Base-by-base conservation (phyloP, 2,113 vertebrate species). In the Gopherus flavomarginatus region DNA sequence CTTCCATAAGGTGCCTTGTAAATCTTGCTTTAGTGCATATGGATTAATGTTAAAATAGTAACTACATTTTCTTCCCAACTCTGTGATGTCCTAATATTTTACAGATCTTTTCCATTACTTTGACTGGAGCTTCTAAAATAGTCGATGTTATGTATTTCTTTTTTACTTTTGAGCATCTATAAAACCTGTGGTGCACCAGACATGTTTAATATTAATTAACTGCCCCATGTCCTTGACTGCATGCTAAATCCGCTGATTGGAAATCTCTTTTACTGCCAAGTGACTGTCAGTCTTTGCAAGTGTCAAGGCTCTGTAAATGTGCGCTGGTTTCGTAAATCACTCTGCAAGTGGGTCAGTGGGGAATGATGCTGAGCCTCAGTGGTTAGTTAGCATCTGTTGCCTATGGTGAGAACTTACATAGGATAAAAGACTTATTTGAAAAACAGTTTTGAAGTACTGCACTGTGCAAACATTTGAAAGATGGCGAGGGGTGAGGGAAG, bases 361-460 rank as follows among this genome's bases (percentile, higher is more conserved):
- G 42, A 50, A 83, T 42, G 49, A 17, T 0, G 0, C 80, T 75
- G 84, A 79, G 79, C 57, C 26, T 47, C 92, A 27, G 88, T 87
- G 50, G 80, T 75, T 69, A 82, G 96, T 93, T 90, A 87, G 42
- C 52, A 86, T 49, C 78, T 86, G 47, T 26, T 91, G 35, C 79
- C 59, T 93, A 35, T 85, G 81, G 31, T 84, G 88, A 85, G 90
- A 93, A 49, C 88, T 92, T 89, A 86, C n/a, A 49, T 87, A n/a
- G 85, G 49, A 35, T 83, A 86, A 95, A 65, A 92, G 35, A 44
- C 78, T 93, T 44, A 27, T 87, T 49, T 94, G 62, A 92, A 38
- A 80, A 95, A 75, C 91, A 59, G 17, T 52, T 96, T 89, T 80
- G 81, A 94, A 94, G 86, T 78, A 50, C 26, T 90, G 50, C 42